Percentiles rank a stretch among this genome's conserved stretches.
phyloP scores from a whole-genome alignment of 2,113 vertebrate species.

The Ploceus nigricollis region DNA sequence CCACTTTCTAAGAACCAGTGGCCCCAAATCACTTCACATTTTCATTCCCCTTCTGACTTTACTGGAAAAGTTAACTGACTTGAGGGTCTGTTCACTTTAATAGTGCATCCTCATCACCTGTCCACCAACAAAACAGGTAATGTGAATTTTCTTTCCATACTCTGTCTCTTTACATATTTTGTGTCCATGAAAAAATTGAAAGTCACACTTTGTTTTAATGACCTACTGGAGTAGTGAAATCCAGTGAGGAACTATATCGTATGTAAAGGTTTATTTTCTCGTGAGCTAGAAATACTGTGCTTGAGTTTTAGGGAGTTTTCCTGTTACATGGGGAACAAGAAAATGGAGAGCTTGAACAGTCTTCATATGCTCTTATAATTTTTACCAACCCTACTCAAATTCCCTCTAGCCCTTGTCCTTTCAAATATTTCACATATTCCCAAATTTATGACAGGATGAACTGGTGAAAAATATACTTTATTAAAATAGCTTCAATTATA shows the following conservation, averaged over 20 bases:
- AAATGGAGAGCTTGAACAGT: not conserved
- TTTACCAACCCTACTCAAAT: not conserved
- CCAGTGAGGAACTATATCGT: not conserved
- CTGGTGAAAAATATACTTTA: conserved; percentile 36
- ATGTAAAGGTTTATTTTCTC: not conserved
- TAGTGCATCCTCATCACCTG: not conserved
- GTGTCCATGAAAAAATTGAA: not conserved
- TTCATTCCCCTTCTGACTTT: not conserved
- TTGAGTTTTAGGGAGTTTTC: not conserved
- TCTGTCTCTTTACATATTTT: not conserved
- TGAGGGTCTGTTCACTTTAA: not conserved
- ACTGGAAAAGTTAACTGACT: not conserved
- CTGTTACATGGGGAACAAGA: not conserved
- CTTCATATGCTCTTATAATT: not conserved
- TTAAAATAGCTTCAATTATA: conserved; percentile 67
- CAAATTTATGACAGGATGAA: conserved; percentile 22
- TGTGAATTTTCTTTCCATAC: not conserved
- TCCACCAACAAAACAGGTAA: not conserved
- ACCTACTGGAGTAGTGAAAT: not conserved
- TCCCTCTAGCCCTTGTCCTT: not conserved
- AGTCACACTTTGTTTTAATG: not conserved
- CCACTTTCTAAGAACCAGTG: not conserved
- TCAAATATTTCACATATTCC: not conserved
- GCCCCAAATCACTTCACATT: not conserved
- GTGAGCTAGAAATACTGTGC: fast-evolving